These are phyloP conservation scores for Chunga burmeisteri DNA, from an alignment of 2,113 vertebrate species.

Conservation along the genomic window DNA sequence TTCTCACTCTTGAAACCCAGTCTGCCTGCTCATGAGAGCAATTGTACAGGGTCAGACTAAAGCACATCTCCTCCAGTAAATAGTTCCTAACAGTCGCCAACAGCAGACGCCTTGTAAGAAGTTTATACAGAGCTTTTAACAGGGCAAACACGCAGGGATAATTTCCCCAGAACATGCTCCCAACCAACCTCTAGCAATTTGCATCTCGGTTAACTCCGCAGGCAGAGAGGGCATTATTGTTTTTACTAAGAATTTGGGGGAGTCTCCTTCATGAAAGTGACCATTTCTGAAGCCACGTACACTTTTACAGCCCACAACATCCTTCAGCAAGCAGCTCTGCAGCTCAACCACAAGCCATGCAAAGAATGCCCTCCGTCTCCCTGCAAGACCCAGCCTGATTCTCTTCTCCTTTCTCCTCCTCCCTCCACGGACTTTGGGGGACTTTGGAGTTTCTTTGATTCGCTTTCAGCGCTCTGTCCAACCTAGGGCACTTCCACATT, in stretches of 20 bases:
- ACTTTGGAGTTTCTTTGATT: neutral
- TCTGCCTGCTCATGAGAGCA: neutral
- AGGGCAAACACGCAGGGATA: neutral
- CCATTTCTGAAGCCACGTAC: neutral
- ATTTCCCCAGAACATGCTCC: neutral
- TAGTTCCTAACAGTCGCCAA: neutral
- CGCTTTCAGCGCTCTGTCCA: neutral
- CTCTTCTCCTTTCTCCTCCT: neutral
- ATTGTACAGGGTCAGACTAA: neutral
- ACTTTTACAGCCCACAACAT: neutral
- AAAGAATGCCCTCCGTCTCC: accelerated
- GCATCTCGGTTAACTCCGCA: neutral
- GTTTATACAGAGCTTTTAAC: neutral
- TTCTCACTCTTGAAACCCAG: neutral
- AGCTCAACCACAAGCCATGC: neutral
- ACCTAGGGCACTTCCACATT: neutral
- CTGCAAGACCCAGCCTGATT: neutral
- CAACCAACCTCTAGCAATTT: neutral
- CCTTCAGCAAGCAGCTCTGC: neutral
- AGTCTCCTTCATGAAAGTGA: neutral
- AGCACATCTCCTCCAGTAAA: neutral
- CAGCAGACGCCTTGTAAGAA: neutral
- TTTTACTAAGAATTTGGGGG: neutral
- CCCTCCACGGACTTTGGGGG: accelerated
- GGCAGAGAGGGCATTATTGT: neutral